Evolutionary conservation across 2,888 invertebrate genomes (phyloP).

Genomic region (Anoncus sp.): DNA sequence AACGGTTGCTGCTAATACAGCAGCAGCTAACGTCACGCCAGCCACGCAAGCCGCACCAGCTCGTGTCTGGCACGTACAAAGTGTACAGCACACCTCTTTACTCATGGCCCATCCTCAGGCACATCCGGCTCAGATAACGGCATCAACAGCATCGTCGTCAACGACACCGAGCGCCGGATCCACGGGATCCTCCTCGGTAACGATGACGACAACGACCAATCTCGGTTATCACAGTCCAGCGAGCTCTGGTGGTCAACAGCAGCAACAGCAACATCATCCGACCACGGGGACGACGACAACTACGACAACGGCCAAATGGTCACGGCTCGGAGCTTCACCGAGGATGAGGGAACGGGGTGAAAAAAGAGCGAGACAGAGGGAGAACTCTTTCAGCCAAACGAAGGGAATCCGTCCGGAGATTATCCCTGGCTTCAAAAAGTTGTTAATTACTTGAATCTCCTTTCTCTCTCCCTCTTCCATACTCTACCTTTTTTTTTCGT

Average conservation of each 20-base stretch:
- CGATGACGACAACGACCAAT: constrained; percentile 76
- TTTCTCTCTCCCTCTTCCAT: constrained; percentile 68
- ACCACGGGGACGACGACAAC: constrained; percentile 75
- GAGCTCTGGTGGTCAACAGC: constrained; percentile 56
- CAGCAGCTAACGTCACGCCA: no score
- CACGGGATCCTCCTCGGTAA: no score
- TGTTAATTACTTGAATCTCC: constrained; percentile 83
- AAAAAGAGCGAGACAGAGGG: constrained; percentile 59
- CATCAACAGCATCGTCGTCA: constrained; percentile 72
- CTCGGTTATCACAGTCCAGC: constrained; percentile 76
- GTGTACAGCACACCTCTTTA: constrained; percentile 86
- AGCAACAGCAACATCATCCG: constrained; percentile 76
- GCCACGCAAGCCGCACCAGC: constrained; percentile 79
- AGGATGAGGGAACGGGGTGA: constrained; percentile 47
- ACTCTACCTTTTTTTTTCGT: constrained; percentile 39
- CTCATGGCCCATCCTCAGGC: constrained; percentile 85
- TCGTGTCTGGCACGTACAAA: constrained; percentile 85
- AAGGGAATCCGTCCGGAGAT: constrained; percentile 83
- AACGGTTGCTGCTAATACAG: constrained; percentile 68
- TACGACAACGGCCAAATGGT: constrained; percentile 80
- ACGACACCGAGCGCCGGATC: constrained; percentile 78
- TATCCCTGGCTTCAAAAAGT: constrained; percentile 83
- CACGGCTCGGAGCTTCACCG: constrained; percentile 79
- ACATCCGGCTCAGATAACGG: constrained; percentile 67
- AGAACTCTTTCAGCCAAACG: constrained; percentile 83